These are phyloP conservation scores for Meandrina meandrites DNA, from an alignment of 92 coral and sea anemone species.

Conservation along the genomic window DNA sequence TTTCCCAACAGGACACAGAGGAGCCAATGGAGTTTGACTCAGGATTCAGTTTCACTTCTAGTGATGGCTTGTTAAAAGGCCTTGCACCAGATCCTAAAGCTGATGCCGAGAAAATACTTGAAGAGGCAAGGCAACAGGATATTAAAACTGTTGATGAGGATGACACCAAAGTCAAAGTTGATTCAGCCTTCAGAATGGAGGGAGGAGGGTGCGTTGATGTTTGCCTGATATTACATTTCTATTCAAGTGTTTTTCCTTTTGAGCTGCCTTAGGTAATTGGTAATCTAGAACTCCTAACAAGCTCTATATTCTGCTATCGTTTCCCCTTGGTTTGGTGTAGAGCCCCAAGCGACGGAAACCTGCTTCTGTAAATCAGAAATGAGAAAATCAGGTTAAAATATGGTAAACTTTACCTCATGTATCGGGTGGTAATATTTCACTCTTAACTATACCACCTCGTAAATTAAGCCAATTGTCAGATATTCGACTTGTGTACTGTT, in stretches of 20 bases:
- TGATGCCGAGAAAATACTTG: slow-evolving; percentile 78
- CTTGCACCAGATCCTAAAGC: slow-evolving; percentile 62
- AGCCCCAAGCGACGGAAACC: too few relatives aligned
- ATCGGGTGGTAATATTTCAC: too few relatives aligned
- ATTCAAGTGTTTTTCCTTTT: not conserved
- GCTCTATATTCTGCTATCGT: too few relatives aligned
- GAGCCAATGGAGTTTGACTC: slow-evolving; percentile 66
- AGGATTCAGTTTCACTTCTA: slow-evolving; percentile 63
- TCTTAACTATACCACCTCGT: too few relatives aligned
- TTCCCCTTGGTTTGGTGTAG: too few relatives aligned
- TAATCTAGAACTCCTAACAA: too few relatives aligned
- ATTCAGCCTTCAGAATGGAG: slow-evolving; percentile 61
- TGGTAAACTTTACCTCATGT: too few relatives aligned
- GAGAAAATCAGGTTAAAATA: too few relatives aligned
- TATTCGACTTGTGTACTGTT: too few relatives aligned
- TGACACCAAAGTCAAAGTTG: slow-evolving; percentile 64
- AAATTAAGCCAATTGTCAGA: too few relatives aligned
- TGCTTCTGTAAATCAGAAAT: too few relatives aligned
- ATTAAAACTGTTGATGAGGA: slow-evolving; percentile 53
- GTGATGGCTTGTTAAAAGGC: slow-evolving; percentile 67
- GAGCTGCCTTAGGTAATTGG: too few relatives aligned
- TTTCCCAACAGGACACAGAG: slow-evolving; percentile 50
- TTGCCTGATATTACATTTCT: not conserved
- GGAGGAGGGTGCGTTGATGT: slow-evolving; percentile 70
- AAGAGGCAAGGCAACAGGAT: slow-evolving; percentile 60